Base-by-base conservation (phyloP, 2,888 invertebrate species). In the Tenthredo notha region DNA sequence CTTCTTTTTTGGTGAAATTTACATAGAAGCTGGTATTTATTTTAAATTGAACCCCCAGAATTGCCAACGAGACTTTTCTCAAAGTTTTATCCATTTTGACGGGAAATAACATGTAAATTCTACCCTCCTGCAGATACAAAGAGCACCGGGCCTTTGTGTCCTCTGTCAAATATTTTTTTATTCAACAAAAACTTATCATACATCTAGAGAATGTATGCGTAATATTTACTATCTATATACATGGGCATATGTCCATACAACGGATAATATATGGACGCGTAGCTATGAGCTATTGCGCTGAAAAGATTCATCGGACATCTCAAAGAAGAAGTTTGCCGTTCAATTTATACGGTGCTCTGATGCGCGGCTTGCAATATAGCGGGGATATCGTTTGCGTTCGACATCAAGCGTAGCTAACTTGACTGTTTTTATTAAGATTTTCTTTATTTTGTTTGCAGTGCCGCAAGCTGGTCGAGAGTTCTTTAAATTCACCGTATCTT, bases 321-420 rank as follows among this genome's bases (percentile, higher is more conserved):
- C 74, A 43, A 70, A 43, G 74, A 43, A 75, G 43, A 75, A 43
- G 75, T 40, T 21, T 25, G 75, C 47, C 25, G 43, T 75, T 75
- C 75, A 47, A 75, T 75, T 75, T 75, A 75, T 75, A 75, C 75
- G 47, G 47, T 75, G 25, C 25, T 75, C 43, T 75, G 47, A 75
- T 47, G 43, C 75, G 43, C 47, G 47, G 47, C 75, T 12, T 43
- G 25, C 47, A 25, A 47, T 75, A 40, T 75, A 70, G 25, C 61
- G 21, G 25, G 61, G 61, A 25, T 25, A 61, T 70, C 37, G 33
- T 37, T 37, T 33, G 70, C 33, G 70, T 37, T 70, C 37, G 9
- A 70, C 37, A 18, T 70, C 70, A 29, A 33, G 70, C 70, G 70
- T 33, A 70, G 37, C 33, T 37, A 70, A 70, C 70, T 70, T 15